phyloP scores from a whole-genome alignment of 2,888 invertebrate species.

The Machimus rusticus region DNA sequence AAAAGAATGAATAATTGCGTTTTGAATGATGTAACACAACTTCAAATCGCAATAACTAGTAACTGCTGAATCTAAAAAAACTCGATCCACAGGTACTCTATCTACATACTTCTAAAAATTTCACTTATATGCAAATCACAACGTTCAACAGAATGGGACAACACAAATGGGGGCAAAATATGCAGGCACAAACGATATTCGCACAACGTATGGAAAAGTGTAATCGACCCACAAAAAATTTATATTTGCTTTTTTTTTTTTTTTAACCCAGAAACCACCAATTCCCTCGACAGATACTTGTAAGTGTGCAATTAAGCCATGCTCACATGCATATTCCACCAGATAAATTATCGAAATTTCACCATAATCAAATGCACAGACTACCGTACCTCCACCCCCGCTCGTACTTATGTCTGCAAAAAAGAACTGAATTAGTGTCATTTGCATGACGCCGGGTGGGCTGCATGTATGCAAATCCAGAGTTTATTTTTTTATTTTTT shows the following conservation, averaged over 20 bases:
- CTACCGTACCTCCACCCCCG: slow-evolving; percentile 76
- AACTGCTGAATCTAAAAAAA: not conserved
- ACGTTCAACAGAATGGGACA: not conserved
- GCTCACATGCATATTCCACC: slow-evolving; percentile 41
- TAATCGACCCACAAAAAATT: not conserved
- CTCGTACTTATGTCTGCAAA: slow-evolving; percentile 79
- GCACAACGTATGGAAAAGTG: not conserved
- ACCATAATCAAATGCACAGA: not conserved
- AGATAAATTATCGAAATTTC: slow-evolving; percentile 30
- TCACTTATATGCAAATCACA: not conserved
- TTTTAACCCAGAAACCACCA: slow-evolving; percentile 20
- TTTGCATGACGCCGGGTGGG: not conserved
- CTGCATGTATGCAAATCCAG: slow-evolving; percentile 29
- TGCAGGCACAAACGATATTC: not conserved
- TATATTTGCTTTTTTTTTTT: not conserved
- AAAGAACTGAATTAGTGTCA: slow-evolving; percentile 43
- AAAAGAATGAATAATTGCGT: not conserved
- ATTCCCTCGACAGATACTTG: not conserved
- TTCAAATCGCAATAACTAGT: not conserved
- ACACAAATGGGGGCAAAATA: not conserved
- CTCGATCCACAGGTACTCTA: not conserved
- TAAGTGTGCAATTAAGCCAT: slow-evolving; percentile 33
- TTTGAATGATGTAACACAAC: not conserved
- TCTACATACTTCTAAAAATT: not conserved
- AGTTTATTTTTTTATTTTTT: not conserved